A percentile compares a stretch with the other conserved stretches of the same genome.
Evolutionary conservation across 1,140 invertebrate genomes (phyloP).

Genomic region (Rhagoletis zephyria): DNA sequence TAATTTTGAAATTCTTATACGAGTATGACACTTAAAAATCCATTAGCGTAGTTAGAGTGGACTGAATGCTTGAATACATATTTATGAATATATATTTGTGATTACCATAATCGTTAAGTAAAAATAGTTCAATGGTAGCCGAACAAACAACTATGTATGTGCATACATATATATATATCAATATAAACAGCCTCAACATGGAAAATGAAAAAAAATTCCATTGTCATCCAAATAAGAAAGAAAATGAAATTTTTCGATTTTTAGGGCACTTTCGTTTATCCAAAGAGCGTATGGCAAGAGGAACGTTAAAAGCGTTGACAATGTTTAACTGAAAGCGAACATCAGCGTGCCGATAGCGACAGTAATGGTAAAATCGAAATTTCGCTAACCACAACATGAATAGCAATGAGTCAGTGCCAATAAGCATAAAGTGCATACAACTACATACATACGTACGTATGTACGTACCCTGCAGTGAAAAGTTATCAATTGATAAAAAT

Average conservation of each 20-base stretch:
- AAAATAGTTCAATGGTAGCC: no score
- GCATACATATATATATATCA: no score
- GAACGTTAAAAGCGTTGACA: slow-evolving; percentile 18
- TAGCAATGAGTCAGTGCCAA: slow-evolving; percentile 18
- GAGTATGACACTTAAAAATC: no score
- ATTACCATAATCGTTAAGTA: no score
- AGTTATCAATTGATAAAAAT: no score
- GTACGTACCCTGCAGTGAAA: neutral
- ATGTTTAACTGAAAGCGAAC: slow-evolving; percentile 1
- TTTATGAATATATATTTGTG: no score
- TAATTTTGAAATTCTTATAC: no score
- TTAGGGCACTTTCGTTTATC: slow-evolving; percentile 54
- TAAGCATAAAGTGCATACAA: neutral
- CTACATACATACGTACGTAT: neutral
- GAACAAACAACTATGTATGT: no score
- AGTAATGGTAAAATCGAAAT: neutral
- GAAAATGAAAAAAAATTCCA: neutral
- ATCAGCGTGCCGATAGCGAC: neutral
- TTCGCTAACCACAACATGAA: slow-evolving; percentile 14
- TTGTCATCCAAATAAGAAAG: neutral
- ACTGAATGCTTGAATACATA: no score
- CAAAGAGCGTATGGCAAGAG: neutral
- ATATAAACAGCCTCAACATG: no score
- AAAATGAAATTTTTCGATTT: slow-evolving; percentile 26
- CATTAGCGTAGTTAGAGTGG: no score